Conservation (phyloP, 2,888 invertebrate genomes). For the Chalcis sispes region DNA sequence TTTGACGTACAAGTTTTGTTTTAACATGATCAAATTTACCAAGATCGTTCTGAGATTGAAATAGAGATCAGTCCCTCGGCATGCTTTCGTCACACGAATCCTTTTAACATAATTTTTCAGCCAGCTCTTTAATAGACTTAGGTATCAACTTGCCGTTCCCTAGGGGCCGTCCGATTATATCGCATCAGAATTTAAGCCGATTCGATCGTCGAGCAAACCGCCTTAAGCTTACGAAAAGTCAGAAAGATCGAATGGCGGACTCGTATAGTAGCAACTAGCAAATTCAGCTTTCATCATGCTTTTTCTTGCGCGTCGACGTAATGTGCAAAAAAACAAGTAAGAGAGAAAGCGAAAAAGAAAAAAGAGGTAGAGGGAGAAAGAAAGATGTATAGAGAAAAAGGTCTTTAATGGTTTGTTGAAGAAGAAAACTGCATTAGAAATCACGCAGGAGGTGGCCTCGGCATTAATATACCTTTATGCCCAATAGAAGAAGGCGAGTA, state of each 20-base stretch:
- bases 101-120: slow-evolving; percentile 14
- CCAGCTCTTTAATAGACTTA: slow-evolving; percentile 31
- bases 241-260: not conserved
- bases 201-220: slow-evolving; percentile 1
- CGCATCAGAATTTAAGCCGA: slow-evolving; percentile 30
- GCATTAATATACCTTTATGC: slow-evolving; percentile 51
- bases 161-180: slow-evolving; percentile 5
- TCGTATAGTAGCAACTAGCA: no score
- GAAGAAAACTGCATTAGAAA: slow-evolving; percentile 50
- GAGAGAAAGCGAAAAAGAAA: no score
- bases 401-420: slow-evolving; percentile 36
- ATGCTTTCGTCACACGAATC: not conserved
- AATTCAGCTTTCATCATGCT: not conserved
- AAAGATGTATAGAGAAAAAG: not conserved
- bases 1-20: no score
- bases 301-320: not conserved
- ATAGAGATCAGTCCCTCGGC: not conserved
- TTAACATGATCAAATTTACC: not conserved
- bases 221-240: not conserved
- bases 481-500: slow-evolving; percentile 47
- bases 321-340: not conserved
- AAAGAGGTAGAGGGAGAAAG: no score
- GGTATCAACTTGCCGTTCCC: not conserved
- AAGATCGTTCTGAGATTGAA: not conserved
- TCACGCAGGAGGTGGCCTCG: slow-evolving; percentile 35